phyloP scores from a whole-genome alignment of 2,888 invertebrate genomes.

The Luffia ferchaultella region DNA sequence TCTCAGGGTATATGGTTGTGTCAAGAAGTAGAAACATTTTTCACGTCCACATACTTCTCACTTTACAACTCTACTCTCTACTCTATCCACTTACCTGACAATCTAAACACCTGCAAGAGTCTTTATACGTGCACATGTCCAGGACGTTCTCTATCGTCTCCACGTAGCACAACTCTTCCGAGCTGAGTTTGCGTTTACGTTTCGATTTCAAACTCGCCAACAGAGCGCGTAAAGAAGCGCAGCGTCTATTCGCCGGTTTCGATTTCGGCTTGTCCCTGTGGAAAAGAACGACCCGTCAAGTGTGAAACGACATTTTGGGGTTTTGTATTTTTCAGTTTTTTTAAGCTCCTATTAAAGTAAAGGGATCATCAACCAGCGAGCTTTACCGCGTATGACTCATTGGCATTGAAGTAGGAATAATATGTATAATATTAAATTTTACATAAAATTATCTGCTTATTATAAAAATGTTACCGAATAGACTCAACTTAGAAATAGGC shows the following conservation, averaged over 20 bases:
- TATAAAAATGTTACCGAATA: no score
- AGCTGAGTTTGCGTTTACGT: slow-evolving; percentile 32
- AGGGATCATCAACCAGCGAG: no score
- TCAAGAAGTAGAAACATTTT: no score
- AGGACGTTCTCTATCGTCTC: slow-evolving; percentile 36
- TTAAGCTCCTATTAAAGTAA: no score
- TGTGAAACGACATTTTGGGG: background rate
- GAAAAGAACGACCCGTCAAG: background rate
- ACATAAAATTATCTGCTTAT: no score
- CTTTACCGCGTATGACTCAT: no score
- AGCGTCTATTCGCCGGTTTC: slow-evolving; percentile 17
- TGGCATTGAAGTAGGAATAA: no score
- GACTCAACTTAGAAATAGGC: no score
- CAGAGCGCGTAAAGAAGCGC: slow-evolving; percentile 29
- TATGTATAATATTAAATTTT: no score
- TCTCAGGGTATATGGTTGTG: no score
- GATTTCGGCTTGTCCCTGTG: slow-evolving; percentile 24
- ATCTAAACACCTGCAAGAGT: slow-evolving; percentile 47
- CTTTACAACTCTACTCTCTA: no score
- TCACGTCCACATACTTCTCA: no score
- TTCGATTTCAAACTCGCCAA: slow-evolving; percentile 34
- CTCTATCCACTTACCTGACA: slow-evolving; percentile 51
- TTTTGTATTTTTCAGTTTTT: background rate
- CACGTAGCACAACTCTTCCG: slow-evolving; percentile 32
- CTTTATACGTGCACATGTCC: slow-evolving; percentile 41